Base-by-base conservation (phyloP, 1,140 invertebrate genomes). In the Parasteatoda tepidariorum region DNA sequence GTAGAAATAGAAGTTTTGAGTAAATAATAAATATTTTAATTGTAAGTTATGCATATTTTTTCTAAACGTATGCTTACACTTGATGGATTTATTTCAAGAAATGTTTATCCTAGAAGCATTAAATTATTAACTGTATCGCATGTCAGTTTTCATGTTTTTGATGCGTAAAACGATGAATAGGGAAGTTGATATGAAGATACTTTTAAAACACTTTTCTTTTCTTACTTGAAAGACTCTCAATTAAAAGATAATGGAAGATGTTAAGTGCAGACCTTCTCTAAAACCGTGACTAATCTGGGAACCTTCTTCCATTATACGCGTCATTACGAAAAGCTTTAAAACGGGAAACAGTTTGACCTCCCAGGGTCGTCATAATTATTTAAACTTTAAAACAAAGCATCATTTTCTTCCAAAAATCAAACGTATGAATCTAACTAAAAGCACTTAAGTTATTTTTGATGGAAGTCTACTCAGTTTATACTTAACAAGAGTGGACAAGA, bases 221-320 rank as follows among this genome's bases (percentile, higher is more conserved):
- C 66, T 70, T 81, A 70, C 38, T 28, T 41, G 70, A 81, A 55
- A 70, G 66, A 33, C 55, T 41, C 78, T 81, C 78, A 81, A 81
- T 81, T 81, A 81, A 81, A 81, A 81, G 78, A 81, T 70, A 70
- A 81, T 81, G 78, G 78, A 79, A 79, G 76, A 79, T 64, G 64
- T 79, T 81, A 70, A 81, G 78, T 81, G 78, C 31, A 31, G 31
- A 70, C 48, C 33, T 64, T 70, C 66, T 33, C 34, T 71, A 30
- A 41, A 48, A 81, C 31, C 78, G 78, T 81, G 57, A 64, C 66
- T 81, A 81, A 81, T 81, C 70, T 71, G 78, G 33, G 78, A 81
- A 81, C 75, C 70, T 81, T 81, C 78, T 81, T 81, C 78, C 78
- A 81, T 81, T 81, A 81, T 64, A 38, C 76, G 76, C 62, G 30